A percentile compares a stretch with the other conserved stretches of the same genome.
Evolutionary conservation across 2,888 invertebrate genomes (phyloP).

Genomic region (Cylindroiulus punctatus): DNA sequence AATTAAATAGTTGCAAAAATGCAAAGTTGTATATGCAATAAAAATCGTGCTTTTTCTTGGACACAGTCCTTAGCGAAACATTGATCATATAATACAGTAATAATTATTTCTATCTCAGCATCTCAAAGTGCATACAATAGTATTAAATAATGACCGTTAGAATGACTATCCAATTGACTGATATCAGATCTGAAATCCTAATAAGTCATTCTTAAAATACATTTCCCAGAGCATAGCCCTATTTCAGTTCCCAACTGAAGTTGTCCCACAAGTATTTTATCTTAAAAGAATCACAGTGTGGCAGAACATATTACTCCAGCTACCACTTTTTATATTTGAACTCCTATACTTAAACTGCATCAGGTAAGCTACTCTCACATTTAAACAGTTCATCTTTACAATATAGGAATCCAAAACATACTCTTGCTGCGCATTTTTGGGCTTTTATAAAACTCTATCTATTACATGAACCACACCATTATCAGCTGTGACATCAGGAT

Average conservation of each 20-base stretch:
- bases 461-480: conserved; percentile 56
- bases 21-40: conserved; percentile 45
- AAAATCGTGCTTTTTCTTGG: conserved; percentile 41
- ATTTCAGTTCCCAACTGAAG: background rate
- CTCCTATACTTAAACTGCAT: background rate
- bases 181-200: background rate
- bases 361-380: background rate
- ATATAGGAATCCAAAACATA: background rate
- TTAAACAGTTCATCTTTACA: background rate
- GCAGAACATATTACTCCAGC: conserved; percentile 20
- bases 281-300: conserved; percentile 17
- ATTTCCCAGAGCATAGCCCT: background rate
- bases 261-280: background rate
- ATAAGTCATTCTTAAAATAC: background rate
- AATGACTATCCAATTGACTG: background rate
- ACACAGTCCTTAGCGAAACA: conserved; percentile 30
- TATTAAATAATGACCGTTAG: conserved; percentile 23
- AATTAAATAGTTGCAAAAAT: conserved; percentile 45
- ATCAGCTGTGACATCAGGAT: conserved; percentile 56
- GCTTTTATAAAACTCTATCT: conserved; percentile 54
- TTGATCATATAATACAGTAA: conserved; percentile 31
- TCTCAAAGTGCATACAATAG: conserved; percentile 4
- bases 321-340: conserved; percentile 29
- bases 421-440: background rate
- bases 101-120: background rate